A percentile compares a stretch with the other conserved stretches of the same genome.
Evolutionary conservation across 2,113 vertebrate genomes (phyloP).

Genomic region (Haliaeetus leucogaster): DNA sequence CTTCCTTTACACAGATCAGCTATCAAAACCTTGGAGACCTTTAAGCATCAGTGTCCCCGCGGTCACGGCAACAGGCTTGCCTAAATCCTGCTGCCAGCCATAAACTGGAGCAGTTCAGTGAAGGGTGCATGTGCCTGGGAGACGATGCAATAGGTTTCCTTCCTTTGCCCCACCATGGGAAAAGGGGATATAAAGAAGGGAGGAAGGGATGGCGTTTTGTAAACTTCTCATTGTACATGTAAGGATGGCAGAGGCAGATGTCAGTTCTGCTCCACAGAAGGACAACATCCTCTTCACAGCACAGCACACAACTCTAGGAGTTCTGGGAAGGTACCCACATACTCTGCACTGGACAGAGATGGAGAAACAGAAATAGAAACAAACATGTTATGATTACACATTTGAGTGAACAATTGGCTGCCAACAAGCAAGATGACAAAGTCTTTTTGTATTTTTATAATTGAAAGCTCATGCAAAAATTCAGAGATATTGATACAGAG

Average conservation of each 20-base stretch:
- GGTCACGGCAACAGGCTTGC: not conserved
- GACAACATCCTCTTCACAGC: not conserved
- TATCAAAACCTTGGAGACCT: not conserved
- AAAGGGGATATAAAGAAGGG: not conserved
- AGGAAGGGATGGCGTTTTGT: not conserved
- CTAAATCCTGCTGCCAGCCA: not conserved
- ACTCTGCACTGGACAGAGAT: not conserved
- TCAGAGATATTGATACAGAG: not conserved
- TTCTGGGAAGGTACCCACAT: not conserved
- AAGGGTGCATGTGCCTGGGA: not conserved
- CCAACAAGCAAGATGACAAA: not conserved
- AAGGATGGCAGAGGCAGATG: accelerated
- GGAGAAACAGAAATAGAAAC: not conserved
- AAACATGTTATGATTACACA: not conserved
- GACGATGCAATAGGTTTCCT: not conserved
- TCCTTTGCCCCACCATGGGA: not conserved
- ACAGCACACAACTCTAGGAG: not conserved
- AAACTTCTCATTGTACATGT: accelerated
- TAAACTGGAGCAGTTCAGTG: not conserved
- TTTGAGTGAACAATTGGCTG: not conserved
- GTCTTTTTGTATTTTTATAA: not conserved
- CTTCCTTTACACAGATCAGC: not conserved
- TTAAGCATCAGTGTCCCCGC: not conserved
- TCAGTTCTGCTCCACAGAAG: not conserved
- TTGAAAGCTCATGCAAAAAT: not conserved